Evolutionary conservation across 2,113 vertebrate genomes (phyloP).

Genomic region (Labrus mixtus): DNA sequence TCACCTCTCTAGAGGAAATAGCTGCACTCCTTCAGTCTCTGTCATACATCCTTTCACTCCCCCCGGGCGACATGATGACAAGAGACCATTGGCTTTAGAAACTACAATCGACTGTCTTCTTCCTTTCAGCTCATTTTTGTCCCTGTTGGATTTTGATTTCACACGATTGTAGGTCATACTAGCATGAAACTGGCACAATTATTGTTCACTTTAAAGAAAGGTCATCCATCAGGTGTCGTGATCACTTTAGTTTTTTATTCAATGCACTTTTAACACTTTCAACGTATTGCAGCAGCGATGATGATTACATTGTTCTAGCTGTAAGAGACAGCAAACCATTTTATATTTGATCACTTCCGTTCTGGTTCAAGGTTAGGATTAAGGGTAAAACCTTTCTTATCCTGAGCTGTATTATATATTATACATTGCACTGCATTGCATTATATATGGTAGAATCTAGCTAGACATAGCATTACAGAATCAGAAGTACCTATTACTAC

Average conservation of each 20-base stretch:
- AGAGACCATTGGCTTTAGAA: conserved; percentile 36
- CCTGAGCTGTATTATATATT: background rate
- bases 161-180: conserved; percentile 41
- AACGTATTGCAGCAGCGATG: background rate
- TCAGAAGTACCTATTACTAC: background rate
- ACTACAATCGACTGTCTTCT: conserved; percentile 30
- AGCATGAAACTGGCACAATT: conserved; percentile 26
- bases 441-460: background rate
- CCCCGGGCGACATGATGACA: conserved; percentile 55
- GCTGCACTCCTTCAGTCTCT: conserved; percentile 32
- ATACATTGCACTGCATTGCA: background rate
- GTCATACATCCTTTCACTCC: conserved; percentile 43
- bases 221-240: conserved; percentile 21
- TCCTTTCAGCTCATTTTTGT: background rate
- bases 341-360: background rate
- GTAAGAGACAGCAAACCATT: background rate
- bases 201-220: conserved; percentile 14
- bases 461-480: background rate
- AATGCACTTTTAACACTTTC: background rate
- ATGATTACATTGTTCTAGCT: background rate
- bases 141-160: conserved; percentile 34
- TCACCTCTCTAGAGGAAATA: conserved; percentile 53
- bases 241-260: conserved; percentile 13
- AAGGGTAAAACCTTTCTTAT: background rate
- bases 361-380: background rate